Base-by-base conservation (phyloP, 2,888 invertebrate genomes). In the Drosophila borealis region DNA sequence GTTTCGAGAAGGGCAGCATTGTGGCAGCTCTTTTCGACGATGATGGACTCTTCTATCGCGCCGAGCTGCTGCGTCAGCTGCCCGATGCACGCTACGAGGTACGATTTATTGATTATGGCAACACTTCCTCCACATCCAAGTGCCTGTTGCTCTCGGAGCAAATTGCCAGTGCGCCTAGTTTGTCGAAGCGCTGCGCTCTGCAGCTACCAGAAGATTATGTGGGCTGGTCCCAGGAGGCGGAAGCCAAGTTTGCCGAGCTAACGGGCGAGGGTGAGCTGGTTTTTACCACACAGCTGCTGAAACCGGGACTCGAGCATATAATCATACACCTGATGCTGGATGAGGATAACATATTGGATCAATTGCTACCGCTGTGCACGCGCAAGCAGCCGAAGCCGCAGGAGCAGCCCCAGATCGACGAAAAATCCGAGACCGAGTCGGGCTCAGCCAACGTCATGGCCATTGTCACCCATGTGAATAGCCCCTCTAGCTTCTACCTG, bases 401-500 rank as follows among this genome's bases (percentile, higher is more conserved):
- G 2, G 21, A 36, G 1, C 56, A 63, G 17, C 53, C 54, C 0
- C 49, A 61, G 25, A 14, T 19, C 13, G 68, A 76, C 8, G 50
- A 83, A 34, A 83, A 54, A 44, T 29, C 69, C 48, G 33, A 89
- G 75, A 63, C 69, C 5, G 72, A 79, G 0, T 25, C 14, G 0
- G 19, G 69, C 0, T 13, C 80, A 0, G 77, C 77, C 1, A 82
- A 75, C 17, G 70, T 60, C 8, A 88, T 93, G 4, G 95, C 95
- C 0, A 94, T 94, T 80, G 94, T 96, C 0, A 95, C 96, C 72
- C 95, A 96, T 83, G 93, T 95, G 0, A 95, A 95, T 89, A 95
- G 96, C 0, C 95, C 96, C 0, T 94, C 94, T 1, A 95, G 96
- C 80, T 96, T 97, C 90, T 96, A 96, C 94, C 93, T 97, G 34